Percentiles rank a stretch among this genome's conserved stretches.
These are phyloP conservation scores for Lithosia quadra DNA, from an alignment of 2,888 invertebrate genomes.

Conservation along the genomic window DNA sequence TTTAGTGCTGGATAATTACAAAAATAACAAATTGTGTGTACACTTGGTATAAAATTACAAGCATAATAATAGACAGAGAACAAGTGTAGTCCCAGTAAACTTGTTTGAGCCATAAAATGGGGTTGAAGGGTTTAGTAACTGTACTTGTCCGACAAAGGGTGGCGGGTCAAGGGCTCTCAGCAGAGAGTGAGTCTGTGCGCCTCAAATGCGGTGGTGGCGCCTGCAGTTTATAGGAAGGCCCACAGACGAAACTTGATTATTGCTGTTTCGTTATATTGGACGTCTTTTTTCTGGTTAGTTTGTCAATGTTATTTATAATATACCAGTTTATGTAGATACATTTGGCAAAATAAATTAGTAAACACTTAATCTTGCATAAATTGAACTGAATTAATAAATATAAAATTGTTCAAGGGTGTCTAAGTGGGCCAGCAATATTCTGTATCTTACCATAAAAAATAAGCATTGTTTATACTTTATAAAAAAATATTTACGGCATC, in stretches of 20 bases:
- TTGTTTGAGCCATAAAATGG: constrained; percentile 50
- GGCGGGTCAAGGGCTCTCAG: constrained; percentile 64
- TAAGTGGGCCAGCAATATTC: constrained; percentile 26
- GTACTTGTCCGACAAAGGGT: constrained; percentile 62
- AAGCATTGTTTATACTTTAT: constrained; percentile 48
- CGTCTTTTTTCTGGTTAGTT: not conserved
- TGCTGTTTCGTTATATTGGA: not conserved
- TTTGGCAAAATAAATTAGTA: constrained; percentile 7
- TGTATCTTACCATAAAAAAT: constrained; percentile 27
- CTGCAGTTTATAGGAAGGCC: constrained; percentile 55
- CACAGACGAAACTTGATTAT: constrained; percentile 57
- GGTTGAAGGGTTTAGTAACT: constrained; percentile 49
- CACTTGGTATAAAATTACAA: constrained; percentile 10
- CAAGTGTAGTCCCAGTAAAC: constrained; percentile 20
- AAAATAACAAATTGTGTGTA: not conserved
- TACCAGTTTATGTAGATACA: too few species aligned
- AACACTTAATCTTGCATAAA: constrained; percentile 15
- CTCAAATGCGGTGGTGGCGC: constrained; percentile 42
- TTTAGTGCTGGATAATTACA: not conserved
- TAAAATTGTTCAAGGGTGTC: constrained; percentile 15
- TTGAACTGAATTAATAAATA: constrained; percentile 15
- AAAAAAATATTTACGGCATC: constrained; percentile 44
- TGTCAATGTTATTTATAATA: not conserved
- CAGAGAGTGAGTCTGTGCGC: constrained; percentile 49
- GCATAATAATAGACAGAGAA: not conserved